These are phyloP conservation scores for Gulo gulo DNA, from an alignment of 2,113 vertebrate genomes.

Conservation along the genomic window DNA sequence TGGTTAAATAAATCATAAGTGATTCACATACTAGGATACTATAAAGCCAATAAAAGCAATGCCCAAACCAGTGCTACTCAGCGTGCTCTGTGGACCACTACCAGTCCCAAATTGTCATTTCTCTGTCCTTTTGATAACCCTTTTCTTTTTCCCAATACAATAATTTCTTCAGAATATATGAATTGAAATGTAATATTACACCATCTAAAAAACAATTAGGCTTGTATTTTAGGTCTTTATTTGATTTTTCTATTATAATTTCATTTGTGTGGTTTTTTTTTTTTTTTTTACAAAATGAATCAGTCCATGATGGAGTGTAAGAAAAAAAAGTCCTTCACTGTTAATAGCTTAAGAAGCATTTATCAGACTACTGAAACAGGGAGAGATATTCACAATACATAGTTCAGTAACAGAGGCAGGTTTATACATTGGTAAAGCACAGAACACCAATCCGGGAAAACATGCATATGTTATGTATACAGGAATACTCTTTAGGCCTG, in stretches of 20 bases:
- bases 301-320: background rate
- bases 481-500: background rate
- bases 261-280: background rate
- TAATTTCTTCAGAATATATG: background rate
- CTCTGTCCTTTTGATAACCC: background rate
- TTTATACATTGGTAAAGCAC: background rate
- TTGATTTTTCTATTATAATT: conserved; percentile 17
- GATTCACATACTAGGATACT: background rate
- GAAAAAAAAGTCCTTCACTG: background rate
- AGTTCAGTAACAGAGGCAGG: background rate
- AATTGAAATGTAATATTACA: background rate
- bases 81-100: background rate
- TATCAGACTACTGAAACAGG: background rate
- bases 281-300: conserved; percentile 23
- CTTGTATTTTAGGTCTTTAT: background rate
- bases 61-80: background rate
- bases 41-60: background rate
- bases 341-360: background rate
- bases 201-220: background rate
- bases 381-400: background rate
- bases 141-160: background rate
- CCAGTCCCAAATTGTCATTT: background rate
- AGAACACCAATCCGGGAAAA: background rate
- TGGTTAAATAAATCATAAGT: background rate
- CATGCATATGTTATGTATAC: accelerated